Conservation (phyloP, 2,797 vertebrate genomes). For the Lagorchestes hirsutus region DNA sequence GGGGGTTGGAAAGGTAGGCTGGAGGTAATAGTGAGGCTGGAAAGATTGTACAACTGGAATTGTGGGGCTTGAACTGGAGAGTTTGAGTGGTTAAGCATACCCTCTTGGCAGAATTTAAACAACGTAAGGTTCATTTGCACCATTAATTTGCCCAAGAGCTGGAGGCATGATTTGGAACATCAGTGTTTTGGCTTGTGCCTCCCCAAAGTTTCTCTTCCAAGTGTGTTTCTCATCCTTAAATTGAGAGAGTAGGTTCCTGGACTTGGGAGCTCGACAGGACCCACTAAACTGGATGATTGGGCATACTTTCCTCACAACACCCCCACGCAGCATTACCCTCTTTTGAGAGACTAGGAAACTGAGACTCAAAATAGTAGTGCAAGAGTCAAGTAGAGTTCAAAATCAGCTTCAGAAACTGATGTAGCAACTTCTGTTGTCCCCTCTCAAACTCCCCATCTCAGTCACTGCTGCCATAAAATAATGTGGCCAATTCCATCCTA, state of each 20-base stretch:
- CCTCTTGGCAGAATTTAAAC: neutral
- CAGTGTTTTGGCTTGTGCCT: neutral
- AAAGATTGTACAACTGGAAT: neutral
- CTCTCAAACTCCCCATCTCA: neutral
- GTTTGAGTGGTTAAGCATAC: no score
- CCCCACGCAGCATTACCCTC: neutral
- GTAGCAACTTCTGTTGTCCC: neutral
- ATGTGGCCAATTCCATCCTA: neutral
- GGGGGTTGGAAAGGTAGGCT: neutral
- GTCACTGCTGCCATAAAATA: conserved; percentile 19
- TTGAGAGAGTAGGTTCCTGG: neutral
- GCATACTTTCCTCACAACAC: neutral
- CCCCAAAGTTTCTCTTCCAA: neutral
- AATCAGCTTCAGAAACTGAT: neutral
- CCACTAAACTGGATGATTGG: neutral
- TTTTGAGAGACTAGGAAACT: neutral
- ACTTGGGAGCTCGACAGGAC: neutral
- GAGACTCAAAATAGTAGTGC: neutral
- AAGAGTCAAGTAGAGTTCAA: neutral
- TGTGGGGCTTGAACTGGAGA: neutral
- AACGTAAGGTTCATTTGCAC: neutral
- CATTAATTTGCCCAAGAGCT: neutral
- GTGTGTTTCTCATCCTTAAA: neutral
- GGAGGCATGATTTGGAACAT: neutral
- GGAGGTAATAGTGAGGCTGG: neutral